A percentile compares a stretch with the other conserved stretches of the same genome.
These are phyloP conservation scores for Eulithis prunata DNA, from an alignment of 2,888 invertebrate species.

Conservation along the genomic window DNA sequence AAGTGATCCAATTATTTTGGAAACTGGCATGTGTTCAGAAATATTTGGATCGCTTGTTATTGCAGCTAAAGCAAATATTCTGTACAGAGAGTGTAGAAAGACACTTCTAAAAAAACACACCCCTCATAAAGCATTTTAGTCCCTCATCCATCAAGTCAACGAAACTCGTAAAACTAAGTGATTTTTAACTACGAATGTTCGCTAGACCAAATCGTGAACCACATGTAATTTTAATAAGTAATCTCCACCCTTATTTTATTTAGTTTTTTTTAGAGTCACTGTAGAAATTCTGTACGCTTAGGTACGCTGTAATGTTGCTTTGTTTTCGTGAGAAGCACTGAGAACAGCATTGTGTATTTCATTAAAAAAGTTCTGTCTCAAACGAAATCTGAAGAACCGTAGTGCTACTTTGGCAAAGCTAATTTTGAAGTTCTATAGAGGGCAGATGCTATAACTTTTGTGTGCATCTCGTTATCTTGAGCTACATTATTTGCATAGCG, in stretches of 20 bases:
- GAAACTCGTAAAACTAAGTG: constrained; percentile 14
- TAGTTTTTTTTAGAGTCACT: not conserved
- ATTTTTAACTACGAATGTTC: constrained; percentile 13
- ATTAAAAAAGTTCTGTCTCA: not conserved
- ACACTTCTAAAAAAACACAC: constrained; percentile 12
- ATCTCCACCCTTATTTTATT: too few relatives aligned
- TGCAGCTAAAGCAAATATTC: constrained; percentile 30
- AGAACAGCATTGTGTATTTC: constrained; percentile 2
- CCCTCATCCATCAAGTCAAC: too few relatives aligned
- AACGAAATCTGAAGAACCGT: constrained; percentile 6
- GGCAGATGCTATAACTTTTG: constrained; percentile 47
- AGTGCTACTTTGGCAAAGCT: constrained; percentile 23
- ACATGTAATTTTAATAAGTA: not conserved
- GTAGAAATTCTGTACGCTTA: not conserved
- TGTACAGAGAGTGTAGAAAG: constrained; percentile 23
- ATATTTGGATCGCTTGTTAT: constrained; percentile 30
- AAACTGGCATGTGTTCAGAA: constrained; percentile 13
- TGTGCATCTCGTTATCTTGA: constrained; percentile 71
- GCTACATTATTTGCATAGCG: constrained; percentile 61
- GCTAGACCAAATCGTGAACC: not conserved
- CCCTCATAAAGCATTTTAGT: not conserved
- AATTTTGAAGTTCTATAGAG: constrained; percentile 38
- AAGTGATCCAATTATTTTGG: constrained; percentile 48
- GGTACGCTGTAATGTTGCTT: not conserved
- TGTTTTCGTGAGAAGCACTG: not conserved